phyloP scores from a whole-genome alignment of 2,888 invertebrate species.

The Troilus luridus region DNA sequence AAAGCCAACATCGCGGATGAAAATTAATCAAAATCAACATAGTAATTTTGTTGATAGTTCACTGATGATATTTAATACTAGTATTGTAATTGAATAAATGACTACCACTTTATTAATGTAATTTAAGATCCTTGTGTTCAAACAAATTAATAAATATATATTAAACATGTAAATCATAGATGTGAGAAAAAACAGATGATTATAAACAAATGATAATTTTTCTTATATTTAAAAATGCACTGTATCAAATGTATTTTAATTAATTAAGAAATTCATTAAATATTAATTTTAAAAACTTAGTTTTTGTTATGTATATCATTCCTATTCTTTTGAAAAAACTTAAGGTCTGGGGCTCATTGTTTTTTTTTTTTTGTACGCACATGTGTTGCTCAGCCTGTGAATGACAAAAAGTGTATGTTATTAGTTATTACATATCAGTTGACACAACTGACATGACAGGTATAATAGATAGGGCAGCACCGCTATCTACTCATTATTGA shows the following conservation, averaged over 20 bases:
- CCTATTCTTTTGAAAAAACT: background rate
- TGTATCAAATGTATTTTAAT: background rate
- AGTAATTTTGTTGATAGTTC: background rate
- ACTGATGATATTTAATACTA: background rate
- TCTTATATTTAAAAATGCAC: background rate
- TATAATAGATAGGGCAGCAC: no score
- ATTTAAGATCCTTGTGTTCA: background rate
- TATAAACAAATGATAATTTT: background rate
- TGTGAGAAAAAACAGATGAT: background rate
- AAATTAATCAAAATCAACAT: background rate
- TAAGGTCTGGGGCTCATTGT: background rate
- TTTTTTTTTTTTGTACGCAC: background rate
- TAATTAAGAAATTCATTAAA: background rate
- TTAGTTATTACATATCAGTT: no score
- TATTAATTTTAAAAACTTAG: background rate
- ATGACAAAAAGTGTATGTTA: no score
- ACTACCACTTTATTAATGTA: background rate
- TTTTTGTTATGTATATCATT: background rate
- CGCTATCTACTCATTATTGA: no score
- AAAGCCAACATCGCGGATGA: background rate
- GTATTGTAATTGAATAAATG: background rate
- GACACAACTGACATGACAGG: no score
- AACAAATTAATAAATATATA: background rate
- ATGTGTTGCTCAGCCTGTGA: no score
- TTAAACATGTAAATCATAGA: background rate